Percentiles rank a stretch among this genome's conserved stretches.
Evolutionary conservation across 2,113 vertebrate genomes (phyloP).

Genomic region (Monopterus albus): DNA sequence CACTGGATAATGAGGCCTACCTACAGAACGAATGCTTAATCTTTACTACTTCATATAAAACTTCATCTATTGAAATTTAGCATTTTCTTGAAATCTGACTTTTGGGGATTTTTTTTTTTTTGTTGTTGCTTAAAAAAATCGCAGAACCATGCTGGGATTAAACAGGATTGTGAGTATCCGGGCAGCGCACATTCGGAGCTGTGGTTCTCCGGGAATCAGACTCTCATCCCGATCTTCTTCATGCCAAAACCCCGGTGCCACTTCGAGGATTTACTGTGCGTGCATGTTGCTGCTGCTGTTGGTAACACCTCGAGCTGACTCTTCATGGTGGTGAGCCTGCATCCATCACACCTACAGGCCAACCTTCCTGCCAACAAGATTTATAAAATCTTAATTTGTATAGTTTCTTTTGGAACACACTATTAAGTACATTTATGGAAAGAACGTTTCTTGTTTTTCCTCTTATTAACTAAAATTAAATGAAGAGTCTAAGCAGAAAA

Average conservation of each 20-base stretch:
- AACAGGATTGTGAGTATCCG: slow-evolving; percentile 79
- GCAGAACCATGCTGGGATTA: slow-evolving; percentile 81
- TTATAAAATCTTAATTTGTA: neutral
- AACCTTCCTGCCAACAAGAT: slow-evolving; percentile 3
- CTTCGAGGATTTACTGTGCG: slow-evolving; percentile 85
- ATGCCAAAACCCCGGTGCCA: slow-evolving; percentile 74
- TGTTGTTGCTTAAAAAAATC: too few relatives aligned
- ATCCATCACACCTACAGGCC: slow-evolving; percentile 34
- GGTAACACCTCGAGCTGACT: slow-evolving; percentile 90
- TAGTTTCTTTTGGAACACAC: neutral
- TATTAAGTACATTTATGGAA: neutral
- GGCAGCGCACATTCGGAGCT: slow-evolving; percentile 46
- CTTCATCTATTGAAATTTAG: slow-evolving; percentile 7
- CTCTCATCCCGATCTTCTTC: slow-evolving; percentile 74
- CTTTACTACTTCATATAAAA: neutral
- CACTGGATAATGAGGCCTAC: slow-evolving; percentile 47
- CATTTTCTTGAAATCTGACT: neutral
- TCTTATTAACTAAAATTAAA: neutral
- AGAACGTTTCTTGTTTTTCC: too few relatives aligned
- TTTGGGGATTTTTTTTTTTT: neutral
- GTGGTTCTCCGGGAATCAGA: slow-evolving; percentile 70
- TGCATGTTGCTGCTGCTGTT: slow-evolving; percentile 88
- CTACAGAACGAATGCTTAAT: slow-evolving; percentile 6
- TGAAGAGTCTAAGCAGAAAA: neutral
- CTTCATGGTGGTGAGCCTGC: slow-evolving; percentile 93